Evolutionary conservation across 2,113 vertebrate species (phyloP), one percentile per base, ranked within the genome.

Genomic region (Halichoeres trimaculatus): DNA sequence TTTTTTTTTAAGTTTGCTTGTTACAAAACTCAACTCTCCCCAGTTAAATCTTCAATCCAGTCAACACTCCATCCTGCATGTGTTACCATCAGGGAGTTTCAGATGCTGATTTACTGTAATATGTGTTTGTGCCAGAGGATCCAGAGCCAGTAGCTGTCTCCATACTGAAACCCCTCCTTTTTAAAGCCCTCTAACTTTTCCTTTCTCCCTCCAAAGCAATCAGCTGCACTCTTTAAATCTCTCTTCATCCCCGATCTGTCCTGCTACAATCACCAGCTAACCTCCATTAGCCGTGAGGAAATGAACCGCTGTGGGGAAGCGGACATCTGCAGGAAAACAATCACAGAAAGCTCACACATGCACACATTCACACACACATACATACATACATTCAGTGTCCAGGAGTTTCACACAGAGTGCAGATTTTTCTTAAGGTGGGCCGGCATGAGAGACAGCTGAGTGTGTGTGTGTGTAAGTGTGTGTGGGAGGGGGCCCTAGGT

Each of bases 381-480:
- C 16, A 45, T 45, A 53, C 26, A 62, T n/a, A 47, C 19, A 51
- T n/a, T n/a, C 22, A 40, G 38, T 10, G 8, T 62, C 60, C 50
- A 67, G 65, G 3, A 47, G 30, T 41, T 76, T 73, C 70, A 47
- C 60, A 24, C 45, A 60, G 24, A 57, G 26, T 22, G 70, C 63
- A 38, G 19, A 56, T 62, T 80, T n/a, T 35, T 12, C 60, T 88
- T 87, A 87, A 87, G 84, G 86, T 78, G 79, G 87, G 10, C 58
- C 19, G 66, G 14, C 0, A 8, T 1, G 53, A 34, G 0, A 36
- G 50, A 19, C 36, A 20, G 54, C 53, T 24, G 74, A 45, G 20
- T 9, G 43, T 50, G 19, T 22, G 48, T 52, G 41, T 22, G 30
- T 52, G 41, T 22, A 23, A 2, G 20, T 22, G 48, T 52, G 41